phyloP scores from a whole-genome alignment of 2,888 invertebrate genomes.

The Cryptosula pallasiana region DNA sequence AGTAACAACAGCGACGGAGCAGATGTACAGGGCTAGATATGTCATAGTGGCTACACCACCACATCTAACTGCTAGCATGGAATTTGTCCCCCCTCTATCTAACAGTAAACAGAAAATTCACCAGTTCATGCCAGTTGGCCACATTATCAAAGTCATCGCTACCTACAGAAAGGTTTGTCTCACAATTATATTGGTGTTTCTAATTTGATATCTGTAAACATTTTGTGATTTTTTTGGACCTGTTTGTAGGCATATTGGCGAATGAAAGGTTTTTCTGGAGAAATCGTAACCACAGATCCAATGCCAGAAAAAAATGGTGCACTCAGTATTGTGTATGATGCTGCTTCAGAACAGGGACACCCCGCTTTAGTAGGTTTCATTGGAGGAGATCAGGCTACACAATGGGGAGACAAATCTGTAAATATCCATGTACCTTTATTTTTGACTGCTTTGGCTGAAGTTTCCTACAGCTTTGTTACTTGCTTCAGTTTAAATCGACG shows the following conservation, averaged over 20 bases:
- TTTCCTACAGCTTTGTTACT: no score
- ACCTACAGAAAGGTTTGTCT: slow-evolving; percentile 43
- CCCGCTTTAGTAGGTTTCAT: slow-evolving; percentile 53
- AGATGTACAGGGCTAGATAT: neutral
- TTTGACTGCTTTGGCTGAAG: no score
- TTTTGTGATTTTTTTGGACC: neutral
- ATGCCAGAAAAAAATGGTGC: slow-evolving; percentile 38
- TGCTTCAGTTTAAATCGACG: no score
- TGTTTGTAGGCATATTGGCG: slow-evolving; percentile 48
- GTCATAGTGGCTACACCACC: slow-evolving; percentile 45
- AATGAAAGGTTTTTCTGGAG: slow-evolving; percentile 48
- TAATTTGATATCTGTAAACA: neutral
- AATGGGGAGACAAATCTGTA: slow-evolving; percentile 34
- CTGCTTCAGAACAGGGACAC: slow-evolving; percentile 41
- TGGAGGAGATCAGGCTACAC: slow-evolving; percentile 43
- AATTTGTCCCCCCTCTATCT: slow-evolving; percentile 42
- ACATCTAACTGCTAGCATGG: slow-evolving; percentile 36
- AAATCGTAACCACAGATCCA: slow-evolving; percentile 48
- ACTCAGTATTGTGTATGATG: slow-evolving; percentile 49
- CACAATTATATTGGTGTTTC: neutral
- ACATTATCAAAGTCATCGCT: slow-evolving; percentile 45
- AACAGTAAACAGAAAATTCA: slow-evolving; percentile 39
- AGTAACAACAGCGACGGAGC: no score
- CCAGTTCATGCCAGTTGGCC: slow-evolving; percentile 45
- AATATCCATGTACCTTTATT: no score